Evolutionary conservation across 35 echinoderm and acorn worm genomes (phyloP).

Genomic region (Stichopus chloronotus): DNA sequence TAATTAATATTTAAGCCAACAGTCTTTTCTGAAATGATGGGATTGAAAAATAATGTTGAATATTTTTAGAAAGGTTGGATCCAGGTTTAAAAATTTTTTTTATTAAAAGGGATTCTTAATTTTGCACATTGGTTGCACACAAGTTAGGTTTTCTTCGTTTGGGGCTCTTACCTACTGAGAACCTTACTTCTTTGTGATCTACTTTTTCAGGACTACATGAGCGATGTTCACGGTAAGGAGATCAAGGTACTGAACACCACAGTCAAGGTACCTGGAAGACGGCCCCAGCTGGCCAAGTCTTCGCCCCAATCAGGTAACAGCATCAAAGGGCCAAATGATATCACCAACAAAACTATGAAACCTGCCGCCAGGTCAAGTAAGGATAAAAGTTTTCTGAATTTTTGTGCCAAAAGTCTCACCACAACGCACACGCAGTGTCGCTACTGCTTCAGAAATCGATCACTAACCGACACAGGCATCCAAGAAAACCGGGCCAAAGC

Average conservation of each 20-base stretch:
- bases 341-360: conserved; percentile 87
- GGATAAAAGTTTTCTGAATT: background rate
- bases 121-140: too few species aligned
- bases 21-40: too few species aligned
- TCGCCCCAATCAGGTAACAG: conserved; percentile 63
- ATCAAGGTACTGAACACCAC: conserved; percentile 89
- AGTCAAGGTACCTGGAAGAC: conserved; percentile 93
- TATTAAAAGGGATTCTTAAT: too few species aligned
- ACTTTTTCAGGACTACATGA: conserved; percentile 92
- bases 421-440: background rate
- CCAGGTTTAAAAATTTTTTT: too few species aligned
- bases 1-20: too few species aligned
- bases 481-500: background rate
- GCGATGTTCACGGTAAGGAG: conserved; percentile 93
- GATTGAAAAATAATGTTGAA: too few species aligned
- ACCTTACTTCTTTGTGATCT: too few species aligned
- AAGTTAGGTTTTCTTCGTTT: too few species aligned
- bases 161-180: too few species aligned
- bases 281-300: conserved; percentile 81
- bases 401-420: conserved; percentile 4
- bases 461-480: background rate
- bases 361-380: conserved; percentile 53
- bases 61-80: too few species aligned
- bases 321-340: conserved; percentile 66
- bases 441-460: background rate